Base-by-base conservation (phyloP, 2,113 vertebrate genomes). In the Apodemus sylvaticus region DNA sequence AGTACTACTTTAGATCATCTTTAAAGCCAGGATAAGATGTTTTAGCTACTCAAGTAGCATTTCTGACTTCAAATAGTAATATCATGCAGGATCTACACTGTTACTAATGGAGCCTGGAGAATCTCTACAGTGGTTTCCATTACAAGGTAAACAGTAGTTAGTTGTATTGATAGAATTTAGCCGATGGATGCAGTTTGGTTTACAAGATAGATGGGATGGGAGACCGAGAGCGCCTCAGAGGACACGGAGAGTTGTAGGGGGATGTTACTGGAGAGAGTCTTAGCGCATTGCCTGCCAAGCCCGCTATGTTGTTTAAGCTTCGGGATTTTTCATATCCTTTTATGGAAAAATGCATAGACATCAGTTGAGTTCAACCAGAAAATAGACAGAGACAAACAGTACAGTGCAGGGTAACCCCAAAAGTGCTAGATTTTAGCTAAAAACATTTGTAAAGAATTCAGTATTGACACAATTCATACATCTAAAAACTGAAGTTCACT, bases 221-320 rank as follows among this genome's bases (percentile, higher is more conserved):
- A 97, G 99, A 99, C 96, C 99, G 99, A 97, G 99, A 99, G 92
- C 99, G 99, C 98, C 99, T 99, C 98, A 99, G 99, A 90, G 99
- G 99, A 99, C 99, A 99, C 98, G 99, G 99, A 91, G 99, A 99
- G 99, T 98, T 99, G 98, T 99, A 99, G 96, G 99, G 99, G 97
- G 99, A 99, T 98, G 99, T 99, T 97, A 99, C 99, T 97, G 99
- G 99, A 99, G 99, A 99, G 98, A 99, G 99, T 98, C 99, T 99
- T 98, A 99, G 99, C 98, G 99, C 97, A 99, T 98, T 99, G 98
- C 99, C 99, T 98, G 99, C 98, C 99, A 99, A 98, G 98, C 99
- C 99, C 95, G 99, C 98, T 99, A 99, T 99, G 99, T 99, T 99
- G 99, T 99, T 99, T 99, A 99, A 99, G 98, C 99, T 99, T 99